Evolutionary conservation across 2,113 vertebrate species (phyloP).

Genomic region (Cyphomyrus plagiostoma): DNA sequence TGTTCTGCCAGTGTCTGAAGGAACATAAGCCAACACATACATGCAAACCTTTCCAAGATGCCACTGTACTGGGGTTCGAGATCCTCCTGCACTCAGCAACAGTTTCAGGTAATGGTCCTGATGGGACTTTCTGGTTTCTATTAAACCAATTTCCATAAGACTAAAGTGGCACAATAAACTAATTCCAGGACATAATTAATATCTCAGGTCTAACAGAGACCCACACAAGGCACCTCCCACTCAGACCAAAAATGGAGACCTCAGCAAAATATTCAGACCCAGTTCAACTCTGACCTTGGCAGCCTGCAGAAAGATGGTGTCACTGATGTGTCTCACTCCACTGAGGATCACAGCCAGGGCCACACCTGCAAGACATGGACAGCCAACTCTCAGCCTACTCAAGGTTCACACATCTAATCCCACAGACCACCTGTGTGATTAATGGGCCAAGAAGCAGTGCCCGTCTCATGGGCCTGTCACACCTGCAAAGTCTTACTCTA

Average conservation of each 20-base stretch:
- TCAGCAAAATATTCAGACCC: not conserved
- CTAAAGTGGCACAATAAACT: not conserved
- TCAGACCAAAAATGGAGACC: not conserved
- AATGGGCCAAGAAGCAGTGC: not conserved
- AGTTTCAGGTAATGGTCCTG: not conserved
- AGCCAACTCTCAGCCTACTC: not conserved
- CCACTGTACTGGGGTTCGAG: not conserved
- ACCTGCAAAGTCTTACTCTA: not conserved
- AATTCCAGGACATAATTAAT: not conserved
- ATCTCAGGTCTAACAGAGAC: not conserved
- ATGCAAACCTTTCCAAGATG: not conserved
- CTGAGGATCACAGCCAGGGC: constrained; percentile 90
- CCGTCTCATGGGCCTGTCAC: not conserved
- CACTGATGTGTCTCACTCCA: constrained; percentile 87
- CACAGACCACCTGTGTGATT: not conserved
- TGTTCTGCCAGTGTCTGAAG: constrained; percentile 76
- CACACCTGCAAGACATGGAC: constrained; percentile 64
- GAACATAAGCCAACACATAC: not conserved
- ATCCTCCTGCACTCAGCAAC: not conserved
- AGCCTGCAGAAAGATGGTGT: constrained; percentile 88
- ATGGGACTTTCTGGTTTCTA: not conserved
- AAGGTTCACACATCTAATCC: not conserved
- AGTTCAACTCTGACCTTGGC: constrained; percentile 75
- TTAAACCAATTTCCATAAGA: not conserved
- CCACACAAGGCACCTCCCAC: not conserved